Percentiles rank a stretch among this genome's conserved stretches.
Evolutionary conservation across 2,797 vertebrate genomes (phyloP).

Genomic region (Distichodus sexfasciatus): DNA sequence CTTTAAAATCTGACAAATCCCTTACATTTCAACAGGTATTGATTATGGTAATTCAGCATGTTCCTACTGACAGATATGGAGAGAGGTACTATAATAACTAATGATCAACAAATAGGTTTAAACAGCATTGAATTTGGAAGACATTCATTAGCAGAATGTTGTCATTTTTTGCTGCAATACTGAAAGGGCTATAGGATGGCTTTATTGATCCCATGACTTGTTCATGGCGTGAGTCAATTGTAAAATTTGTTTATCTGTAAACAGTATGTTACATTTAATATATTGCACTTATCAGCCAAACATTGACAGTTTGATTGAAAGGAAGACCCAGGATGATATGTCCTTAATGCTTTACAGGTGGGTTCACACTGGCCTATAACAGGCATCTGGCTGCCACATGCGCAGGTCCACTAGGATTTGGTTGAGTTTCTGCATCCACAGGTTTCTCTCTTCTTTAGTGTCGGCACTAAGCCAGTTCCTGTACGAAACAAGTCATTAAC

Average conservation of each 20-base stretch:
- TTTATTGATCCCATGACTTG: conserved; percentile 55
- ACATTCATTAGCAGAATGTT: neutral
- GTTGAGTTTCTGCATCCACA: conserved; percentile 97
- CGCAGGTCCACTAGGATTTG: conserved; percentile 91
- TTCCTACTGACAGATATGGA: too few relatives aligned
- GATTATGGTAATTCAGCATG: too few relatives aligned
- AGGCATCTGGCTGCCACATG: conserved; percentile 94
- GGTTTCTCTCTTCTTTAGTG: conserved; percentile 93
- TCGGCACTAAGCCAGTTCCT: conserved; percentile 98
- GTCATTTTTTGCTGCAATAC: conserved; percentile 44
- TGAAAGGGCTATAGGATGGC: conserved; percentile 60
- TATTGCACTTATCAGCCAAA: conserved; percentile 68
- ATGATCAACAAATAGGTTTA: neutral
- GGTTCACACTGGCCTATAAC: conserved; percentile 76
- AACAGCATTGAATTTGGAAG: conserved; percentile 12
- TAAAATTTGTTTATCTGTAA: conserved; percentile 36
- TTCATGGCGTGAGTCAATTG: conserved; percentile 24
- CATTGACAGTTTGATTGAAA: conserved; percentile 32
- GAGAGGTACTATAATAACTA: too few relatives aligned
- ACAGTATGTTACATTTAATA: conserved; percentile 47
- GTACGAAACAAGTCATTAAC: too few relatives aligned
- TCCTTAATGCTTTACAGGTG: conserved; percentile 2
- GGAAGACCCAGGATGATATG: neutral
- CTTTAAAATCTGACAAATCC: too few relatives aligned
- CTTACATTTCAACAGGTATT: too few relatives aligned